These are phyloP conservation scores for Bubalus kerabau DNA, from an alignment of 2,113 vertebrate species.

Conservation along the genomic window DNA sequence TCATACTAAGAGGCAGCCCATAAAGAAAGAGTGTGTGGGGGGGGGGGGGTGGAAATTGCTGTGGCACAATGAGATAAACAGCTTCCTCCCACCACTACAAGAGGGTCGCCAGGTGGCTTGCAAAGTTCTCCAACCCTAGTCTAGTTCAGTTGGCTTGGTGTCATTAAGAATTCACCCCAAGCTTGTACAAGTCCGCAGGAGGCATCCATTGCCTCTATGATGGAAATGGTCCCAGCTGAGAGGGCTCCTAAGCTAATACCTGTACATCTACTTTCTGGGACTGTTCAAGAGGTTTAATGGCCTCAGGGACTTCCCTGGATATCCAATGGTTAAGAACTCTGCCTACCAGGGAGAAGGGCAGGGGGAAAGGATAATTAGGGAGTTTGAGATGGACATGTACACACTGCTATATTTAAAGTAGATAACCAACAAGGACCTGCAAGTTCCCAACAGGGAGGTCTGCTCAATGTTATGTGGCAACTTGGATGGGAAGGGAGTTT, in stretches of 20 bases:
- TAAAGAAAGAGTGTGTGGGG: neutral
- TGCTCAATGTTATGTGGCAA: neutral
- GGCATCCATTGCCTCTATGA: neutral
- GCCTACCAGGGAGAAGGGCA: neutral
- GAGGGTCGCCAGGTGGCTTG: neutral
- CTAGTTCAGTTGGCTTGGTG: neutral
- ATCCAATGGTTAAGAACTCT: neutral
- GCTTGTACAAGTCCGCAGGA: neutral
- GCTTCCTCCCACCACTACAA: neutral
- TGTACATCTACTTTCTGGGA: neutral
- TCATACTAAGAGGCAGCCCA: neutral
- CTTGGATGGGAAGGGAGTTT: neutral
- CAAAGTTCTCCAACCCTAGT: neutral
- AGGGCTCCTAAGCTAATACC: neutral
- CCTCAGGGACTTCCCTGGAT: neutral
- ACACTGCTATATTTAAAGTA: neutral
- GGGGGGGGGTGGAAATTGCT: rapidly evolving
- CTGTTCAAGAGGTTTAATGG: neutral
- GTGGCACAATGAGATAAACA: neutral
- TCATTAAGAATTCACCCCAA: neutral
- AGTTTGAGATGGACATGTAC: neutral
- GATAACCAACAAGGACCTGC: neutral
- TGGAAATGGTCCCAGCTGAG: neutral
- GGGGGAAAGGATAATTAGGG: neutral
- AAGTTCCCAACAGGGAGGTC: neutral